A percentile compares a stretch with the other conserved stretches of the same genome.
Conservation (phyloP, 2,113 vertebrate species). For the Bubo bubo region DNA sequence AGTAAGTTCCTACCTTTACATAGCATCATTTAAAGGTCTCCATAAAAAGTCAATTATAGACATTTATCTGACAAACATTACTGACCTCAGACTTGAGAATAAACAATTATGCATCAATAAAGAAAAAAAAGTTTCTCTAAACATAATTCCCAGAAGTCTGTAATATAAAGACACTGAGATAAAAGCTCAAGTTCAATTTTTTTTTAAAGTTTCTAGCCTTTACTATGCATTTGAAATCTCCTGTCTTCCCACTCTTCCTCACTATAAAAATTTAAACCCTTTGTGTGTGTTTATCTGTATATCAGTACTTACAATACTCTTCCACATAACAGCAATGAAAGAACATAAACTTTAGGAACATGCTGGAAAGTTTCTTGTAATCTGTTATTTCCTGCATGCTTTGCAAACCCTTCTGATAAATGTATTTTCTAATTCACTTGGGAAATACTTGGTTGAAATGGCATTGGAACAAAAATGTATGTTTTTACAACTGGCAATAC, state of each 20-base stretch:
- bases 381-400: not conserved
- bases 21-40: not conserved
- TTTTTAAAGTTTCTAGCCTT: not conserved
- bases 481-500: not conserved
- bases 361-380: not conserved
- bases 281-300: not conserved
- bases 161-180: not conserved
- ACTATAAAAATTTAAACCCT: not conserved
- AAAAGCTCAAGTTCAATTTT: not conserved
- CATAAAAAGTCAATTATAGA: not conserved
- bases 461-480: not conserved
- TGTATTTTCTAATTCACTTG: not conserved
- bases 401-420: conserved; percentile 8
- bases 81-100: not conserved
- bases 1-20: not conserved
- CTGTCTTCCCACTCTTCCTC: not conserved
- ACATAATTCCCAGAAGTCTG: not conserved
- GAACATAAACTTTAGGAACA: not conserved
- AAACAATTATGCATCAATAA: not conserved
- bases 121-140: not conserved
- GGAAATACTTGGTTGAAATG: not conserved
- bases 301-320: not conserved
- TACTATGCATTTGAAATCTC: not conserved
- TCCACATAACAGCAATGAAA: not conserved
- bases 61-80: not conserved